Evolutionary conservation across 2,888 invertebrate species (phyloP), one percentile per base, ranked within the genome.

Genomic region (Epinotia nisella): DNA sequence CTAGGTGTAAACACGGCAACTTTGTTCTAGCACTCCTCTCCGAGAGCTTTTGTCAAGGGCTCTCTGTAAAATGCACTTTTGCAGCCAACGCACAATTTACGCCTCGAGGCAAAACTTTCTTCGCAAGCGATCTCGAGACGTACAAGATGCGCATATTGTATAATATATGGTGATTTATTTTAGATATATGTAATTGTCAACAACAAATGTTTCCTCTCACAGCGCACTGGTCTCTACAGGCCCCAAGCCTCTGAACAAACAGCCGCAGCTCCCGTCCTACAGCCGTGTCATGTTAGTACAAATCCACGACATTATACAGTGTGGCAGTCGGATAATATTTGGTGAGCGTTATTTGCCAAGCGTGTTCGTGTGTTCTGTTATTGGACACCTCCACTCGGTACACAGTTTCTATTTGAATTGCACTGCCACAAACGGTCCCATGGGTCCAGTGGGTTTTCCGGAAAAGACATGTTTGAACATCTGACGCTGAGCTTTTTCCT

Each of bases 341-440:
- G 90, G 84, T 85, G 86, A 89, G 82, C 85, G 85, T 79, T 93
- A 85, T 93, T 93, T 93, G 92, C 88, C 88, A 89, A 90, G 90
- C 89, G 89, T 90, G 91, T 90, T 89, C 89, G 88, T 90, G 86
- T 88, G 90, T 86, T 91, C 89, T 91, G 92, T 90, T 85, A 92
- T 88, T 90, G 91, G 90, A 92, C 90, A 93, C 92, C 90, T 90
- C 87, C 82, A 88, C 89, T 89, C 83, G 83, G 85, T 83, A 88
- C 84, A 89, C 88, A 88, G 83, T 89, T 86, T 85, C 86, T 90
- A 83, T 92, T 92, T 91, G 89, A 80, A 83, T 86, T 89, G 87
- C 84, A 81, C 82, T 86, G 86, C 87, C 87, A 85, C 82, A 82
- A 81, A 81, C n/a, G n/a, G n/a, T n/a, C n/a, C 85, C 82, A 83